phyloP scores from a whole-genome alignment of 1,140 invertebrate genomes.

The Pararge aegeria region DNA sequence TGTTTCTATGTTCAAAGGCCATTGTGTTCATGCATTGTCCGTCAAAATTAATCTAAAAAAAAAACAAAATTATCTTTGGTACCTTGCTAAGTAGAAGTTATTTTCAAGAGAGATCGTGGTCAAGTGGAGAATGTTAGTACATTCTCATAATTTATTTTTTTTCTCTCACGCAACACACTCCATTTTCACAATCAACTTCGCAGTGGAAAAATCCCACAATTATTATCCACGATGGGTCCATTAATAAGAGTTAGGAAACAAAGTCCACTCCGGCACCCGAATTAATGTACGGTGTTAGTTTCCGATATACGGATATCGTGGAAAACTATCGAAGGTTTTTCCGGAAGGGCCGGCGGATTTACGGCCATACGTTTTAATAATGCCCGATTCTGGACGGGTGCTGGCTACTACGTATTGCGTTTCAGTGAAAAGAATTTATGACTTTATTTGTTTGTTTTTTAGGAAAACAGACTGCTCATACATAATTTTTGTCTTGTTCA shows the following conservation, averaged over 20 bases:
- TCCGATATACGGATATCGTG: background rate
- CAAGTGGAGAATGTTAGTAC: too few species aligned
- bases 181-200: background rate
- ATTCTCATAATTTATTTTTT: too few species aligned
- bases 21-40: too few species aligned
- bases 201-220: constrained; percentile 9
- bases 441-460: too few species aligned
- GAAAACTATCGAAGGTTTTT: constrained; percentile 3
- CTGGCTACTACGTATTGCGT: background rate
- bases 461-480: too few species aligned
- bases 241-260: constrained; percentile 20
- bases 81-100: too few species aligned
- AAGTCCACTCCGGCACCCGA: background rate
- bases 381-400: background rate
- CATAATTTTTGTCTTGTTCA: too few species aligned
- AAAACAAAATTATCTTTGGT: too few species aligned
- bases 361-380: constrained; percentile 2
- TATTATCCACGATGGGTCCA: constrained; percentile 16
- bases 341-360: background rate
- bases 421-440: background rate
- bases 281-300: constrained; percentile 13
- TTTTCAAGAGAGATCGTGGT: too few species aligned
- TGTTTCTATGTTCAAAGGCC: too few species aligned
- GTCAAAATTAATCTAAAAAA: too few species aligned
- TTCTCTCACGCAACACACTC: too few species aligned